These are phyloP conservation scores for Otolemur garnettii DNA, from an alignment of 2,113 vertebrate genomes.

Conservation along the genomic window DNA sequence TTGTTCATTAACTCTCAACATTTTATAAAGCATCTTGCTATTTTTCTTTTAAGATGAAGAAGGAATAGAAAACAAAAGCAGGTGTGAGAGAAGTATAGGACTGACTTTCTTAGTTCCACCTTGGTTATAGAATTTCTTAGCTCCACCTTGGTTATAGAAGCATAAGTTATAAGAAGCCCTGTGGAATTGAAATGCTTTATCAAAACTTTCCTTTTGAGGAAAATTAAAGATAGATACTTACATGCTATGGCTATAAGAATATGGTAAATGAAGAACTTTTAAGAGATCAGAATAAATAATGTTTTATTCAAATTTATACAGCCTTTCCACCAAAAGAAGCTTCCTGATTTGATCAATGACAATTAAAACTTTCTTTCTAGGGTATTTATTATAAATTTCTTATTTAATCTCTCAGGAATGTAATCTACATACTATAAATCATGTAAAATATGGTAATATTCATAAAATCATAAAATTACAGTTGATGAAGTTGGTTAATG, in stretches of 20 bases:
- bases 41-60: background rate
- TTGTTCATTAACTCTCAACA: background rate
- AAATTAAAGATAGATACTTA: background rate
- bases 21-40: background rate
- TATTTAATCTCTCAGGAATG: conserved; percentile 12
- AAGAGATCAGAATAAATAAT: background rate
- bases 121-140: background rate
- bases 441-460: background rate
- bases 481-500: background rate
- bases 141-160: background rate
- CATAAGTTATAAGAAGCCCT: background rate
- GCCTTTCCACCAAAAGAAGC: background rate
- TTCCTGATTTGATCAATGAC: background rate
- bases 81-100: background rate
- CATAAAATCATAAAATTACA: background rate
- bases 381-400: conserved; percentile 13
- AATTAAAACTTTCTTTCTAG: background rate
- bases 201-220: conserved; percentile 15
- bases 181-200: background rate
- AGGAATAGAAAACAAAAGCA: background rate
- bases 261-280: background rate
- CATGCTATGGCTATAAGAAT: background rate
- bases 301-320: background rate
- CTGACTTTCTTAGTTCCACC: background rate
- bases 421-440: background rate